Evolutionary conservation across 2,888 invertebrate genomes (phyloP), one percentile per base, ranked within the genome.

Genomic region (Habrosyne pyritoides): DNA sequence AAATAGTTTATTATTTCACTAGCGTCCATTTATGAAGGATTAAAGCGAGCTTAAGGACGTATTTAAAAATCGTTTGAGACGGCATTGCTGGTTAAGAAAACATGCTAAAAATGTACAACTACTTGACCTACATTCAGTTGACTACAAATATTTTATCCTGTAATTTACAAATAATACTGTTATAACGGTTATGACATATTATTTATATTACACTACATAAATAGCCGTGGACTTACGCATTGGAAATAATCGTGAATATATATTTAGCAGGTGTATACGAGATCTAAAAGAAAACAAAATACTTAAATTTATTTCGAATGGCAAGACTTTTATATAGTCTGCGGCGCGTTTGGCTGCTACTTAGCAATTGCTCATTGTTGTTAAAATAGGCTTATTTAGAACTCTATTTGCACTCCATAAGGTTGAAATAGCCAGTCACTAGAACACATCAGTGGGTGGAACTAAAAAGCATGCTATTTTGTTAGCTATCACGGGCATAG

Each of bases 81-180:
- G 24, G 7, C 24, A 24, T 5, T 5, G 24, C 4, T n/a, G 12
- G 4, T 33, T 10, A 10, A 33, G 10, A 33, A 33, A 33, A 33
- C 33, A n/a, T 1, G 1, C 33, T 33, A n/a, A 33, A 24, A 33
- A 10, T 33, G 12, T 10, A 33, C 2, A 42, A 18, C 3, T 4
- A 33, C n/a, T n/a, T 33, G n/a, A 33, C 42, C n/a, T 42, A 42
- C 7, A 18, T 42, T 42, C 18, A 21, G 22, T 61, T 64, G 56
- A 57, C 59, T 59, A 69, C 58, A 69, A 71, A 4, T 73, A 73
- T 69, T 76, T 75, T 78, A 79, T 65, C 66, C 55, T 64, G 73
- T 60, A 70, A 69, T 75, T 73, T 70, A 78, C 72, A 72, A 66
- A 42, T 42, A 42, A 42, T 42, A 42, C 42, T 42, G 42, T 18